phyloP scores from a whole-genome alignment of 2,797 vertebrate genomes.

The Mormyrus proboscirostris region DNA sequence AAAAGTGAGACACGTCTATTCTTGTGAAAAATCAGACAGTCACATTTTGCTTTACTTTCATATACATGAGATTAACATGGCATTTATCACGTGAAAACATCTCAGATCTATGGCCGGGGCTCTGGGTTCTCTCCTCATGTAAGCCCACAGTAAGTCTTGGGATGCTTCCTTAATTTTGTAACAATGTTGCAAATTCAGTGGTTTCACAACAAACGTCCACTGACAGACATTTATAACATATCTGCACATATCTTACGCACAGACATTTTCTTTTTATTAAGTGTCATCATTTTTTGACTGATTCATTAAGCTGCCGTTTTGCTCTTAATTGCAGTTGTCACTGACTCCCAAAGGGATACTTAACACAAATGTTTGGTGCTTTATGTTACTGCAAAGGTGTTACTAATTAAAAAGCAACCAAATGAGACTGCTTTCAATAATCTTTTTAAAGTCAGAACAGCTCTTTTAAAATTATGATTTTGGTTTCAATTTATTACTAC shows the following conservation, averaged over 20 bases:
- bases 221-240: neutral
- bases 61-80: neutral
- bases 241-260: neutral
- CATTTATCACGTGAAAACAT: neutral
- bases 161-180: neutral
- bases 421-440: neutral
- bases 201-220: neutral
- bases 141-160: neutral
- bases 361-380: neutral
- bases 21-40: neutral
- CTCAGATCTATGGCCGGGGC: neutral
- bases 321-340: neutral
- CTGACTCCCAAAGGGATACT: neutral
- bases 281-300: neutral
- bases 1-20: conserved; percentile 63
- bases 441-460: neutral
- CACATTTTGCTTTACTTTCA: neutral
- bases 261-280: neutral
- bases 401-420: neutral
- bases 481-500: neutral
- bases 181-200: neutral
- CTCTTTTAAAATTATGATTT: neutral
- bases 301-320: neutral
- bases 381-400: neutral
- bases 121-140: neutral